Evolutionary conservation across 2,888 invertebrate genomes (phyloP).

Genomic region (Scaptomyza cyrtandrae): DNA sequence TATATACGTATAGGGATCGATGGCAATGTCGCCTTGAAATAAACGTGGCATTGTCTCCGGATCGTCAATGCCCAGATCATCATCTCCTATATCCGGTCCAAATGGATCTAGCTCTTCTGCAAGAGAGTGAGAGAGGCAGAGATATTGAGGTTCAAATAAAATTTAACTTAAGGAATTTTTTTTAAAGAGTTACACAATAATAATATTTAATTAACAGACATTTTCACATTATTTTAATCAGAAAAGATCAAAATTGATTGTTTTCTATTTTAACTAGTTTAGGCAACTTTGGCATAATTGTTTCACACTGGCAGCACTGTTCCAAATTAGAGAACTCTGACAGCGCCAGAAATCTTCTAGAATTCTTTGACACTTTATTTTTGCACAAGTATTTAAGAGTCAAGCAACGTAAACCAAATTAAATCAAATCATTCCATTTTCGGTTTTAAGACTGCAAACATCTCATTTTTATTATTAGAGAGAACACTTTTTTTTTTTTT

Average conservation of each 20-base stretch:
- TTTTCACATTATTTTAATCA: too few species aligned
- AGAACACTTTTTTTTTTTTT: too few species aligned
- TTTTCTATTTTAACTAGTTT: too few species aligned
- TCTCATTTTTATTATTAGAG: neutral
- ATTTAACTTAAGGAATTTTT: too few species aligned
- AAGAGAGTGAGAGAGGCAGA: neutral
- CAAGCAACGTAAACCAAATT: neutral
- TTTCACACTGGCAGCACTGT: neutral
- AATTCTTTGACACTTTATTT: neutral
- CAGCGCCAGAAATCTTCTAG: neutral
- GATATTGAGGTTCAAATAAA: neutral
- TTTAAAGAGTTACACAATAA: too few species aligned
- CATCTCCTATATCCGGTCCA: conserved; percentile 64
- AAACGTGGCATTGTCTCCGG: conserved; percentile 88
- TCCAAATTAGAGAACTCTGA: neutral
- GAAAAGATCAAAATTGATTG: too few species aligned
- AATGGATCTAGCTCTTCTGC: conserved; percentile 69
- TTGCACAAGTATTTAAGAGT: neutral
- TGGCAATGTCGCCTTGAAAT: conserved; percentile 89
- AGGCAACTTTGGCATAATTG: too few species aligned
- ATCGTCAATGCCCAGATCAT: conserved; percentile 84
- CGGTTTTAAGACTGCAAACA: neutral
- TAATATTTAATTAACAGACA: neutral
- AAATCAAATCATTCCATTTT: neutral
- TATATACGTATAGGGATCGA: conserved; percentile 87